Evolutionary conservation across 2,797 vertebrate genomes (phyloP).

Genomic region (Hozukius guyotensis): DNA sequence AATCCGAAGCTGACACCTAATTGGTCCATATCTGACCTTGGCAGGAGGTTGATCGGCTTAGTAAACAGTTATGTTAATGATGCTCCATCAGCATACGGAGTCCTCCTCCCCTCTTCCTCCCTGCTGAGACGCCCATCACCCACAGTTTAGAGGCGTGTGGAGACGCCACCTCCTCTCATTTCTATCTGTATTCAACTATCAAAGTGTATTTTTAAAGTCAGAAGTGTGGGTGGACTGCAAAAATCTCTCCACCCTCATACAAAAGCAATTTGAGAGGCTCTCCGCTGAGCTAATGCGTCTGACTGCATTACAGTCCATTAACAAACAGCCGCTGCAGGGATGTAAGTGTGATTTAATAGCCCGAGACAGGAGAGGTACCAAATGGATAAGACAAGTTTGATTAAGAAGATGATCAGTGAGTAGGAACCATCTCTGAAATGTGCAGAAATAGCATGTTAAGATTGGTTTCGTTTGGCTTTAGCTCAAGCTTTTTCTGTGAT

Average conservation of each 20-base stretch:
- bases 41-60: slow-evolving; percentile 48
- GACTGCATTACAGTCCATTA: slow-evolving; percentile 61
- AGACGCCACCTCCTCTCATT: not conserved
- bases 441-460: not conserved
- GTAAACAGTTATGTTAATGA: slow-evolving; percentile 56
- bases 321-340: slow-evolving; percentile 55
- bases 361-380: slow-evolving; percentile 33
- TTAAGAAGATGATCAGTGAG: slow-evolving; percentile 49
- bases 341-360: slow-evolving; percentile 66
- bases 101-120: not conserved
- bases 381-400: slow-evolving; percentile 47
- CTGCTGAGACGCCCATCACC: slow-evolving; percentile 16
- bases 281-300: slow-evolving; percentile 46
- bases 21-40: slow-evolving; percentile 44
- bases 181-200: not conserved
- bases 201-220: not conserved
- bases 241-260: not conserved
- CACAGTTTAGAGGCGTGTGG: not conserved
- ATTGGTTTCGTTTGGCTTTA: not conserved
- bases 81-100: slow-evolving; percentile 4
- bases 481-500: not conserved
- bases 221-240: not conserved
- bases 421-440: slow-evolving; percentile 19
- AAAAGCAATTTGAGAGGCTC: slow-evolving; percentile 32
- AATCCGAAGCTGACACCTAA: slow-evolving; percentile 2